These are phyloP conservation scores for Anoplius nigerrimus DNA, from an alignment of 2,888 invertebrate species.

Conservation along the genomic window DNA sequence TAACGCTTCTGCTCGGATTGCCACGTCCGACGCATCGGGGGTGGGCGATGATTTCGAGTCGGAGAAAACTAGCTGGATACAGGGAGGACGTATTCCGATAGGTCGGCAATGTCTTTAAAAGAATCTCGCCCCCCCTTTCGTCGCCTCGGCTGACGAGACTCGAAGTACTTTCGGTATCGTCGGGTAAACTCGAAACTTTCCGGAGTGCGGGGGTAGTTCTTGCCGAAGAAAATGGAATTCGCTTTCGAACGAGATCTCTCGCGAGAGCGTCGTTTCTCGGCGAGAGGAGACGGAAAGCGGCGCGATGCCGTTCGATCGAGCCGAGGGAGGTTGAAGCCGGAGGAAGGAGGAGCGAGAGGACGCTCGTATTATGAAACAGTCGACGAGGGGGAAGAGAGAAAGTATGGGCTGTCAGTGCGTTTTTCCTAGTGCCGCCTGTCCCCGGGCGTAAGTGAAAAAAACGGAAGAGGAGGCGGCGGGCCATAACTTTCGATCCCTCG, in stretches of 20 bases:
- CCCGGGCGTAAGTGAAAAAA: conserved; percentile 30
- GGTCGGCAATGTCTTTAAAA: too few relatives aligned
- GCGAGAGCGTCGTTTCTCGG: not conserved
- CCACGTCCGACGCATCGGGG: too few relatives aligned
- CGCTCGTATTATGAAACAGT: conserved; percentile 1
- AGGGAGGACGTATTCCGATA: too few relatives aligned
- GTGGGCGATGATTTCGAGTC: too few relatives aligned
- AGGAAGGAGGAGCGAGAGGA: conserved; percentile 4
- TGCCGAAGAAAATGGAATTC: conserved; percentile 47
- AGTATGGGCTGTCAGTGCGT: conserved; percentile 36
- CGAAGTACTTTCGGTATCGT: too few relatives aligned
- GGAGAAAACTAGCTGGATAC: too few relatives aligned
- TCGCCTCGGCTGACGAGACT: too few relatives aligned
- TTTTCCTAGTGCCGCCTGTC: conserved; percentile 36
- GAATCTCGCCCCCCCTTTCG: not conserved
- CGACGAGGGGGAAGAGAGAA: conserved; percentile 9
- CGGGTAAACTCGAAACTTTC: conserved; percentile 37
- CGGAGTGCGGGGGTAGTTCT: conserved; percentile 41
- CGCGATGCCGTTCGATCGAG: not conserved
- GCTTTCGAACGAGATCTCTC: conserved; percentile 37
- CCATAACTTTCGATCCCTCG: conserved; percentile 59
- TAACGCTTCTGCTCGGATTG: too few relatives aligned
- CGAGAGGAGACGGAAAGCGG: not conserved
- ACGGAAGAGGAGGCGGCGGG: conserved; percentile 30
- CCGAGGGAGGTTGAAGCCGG: not conserved